Evolutionary conservation across 2,888 invertebrate species (phyloP).

Genomic region (Tanypteryx hageni): DNA sequence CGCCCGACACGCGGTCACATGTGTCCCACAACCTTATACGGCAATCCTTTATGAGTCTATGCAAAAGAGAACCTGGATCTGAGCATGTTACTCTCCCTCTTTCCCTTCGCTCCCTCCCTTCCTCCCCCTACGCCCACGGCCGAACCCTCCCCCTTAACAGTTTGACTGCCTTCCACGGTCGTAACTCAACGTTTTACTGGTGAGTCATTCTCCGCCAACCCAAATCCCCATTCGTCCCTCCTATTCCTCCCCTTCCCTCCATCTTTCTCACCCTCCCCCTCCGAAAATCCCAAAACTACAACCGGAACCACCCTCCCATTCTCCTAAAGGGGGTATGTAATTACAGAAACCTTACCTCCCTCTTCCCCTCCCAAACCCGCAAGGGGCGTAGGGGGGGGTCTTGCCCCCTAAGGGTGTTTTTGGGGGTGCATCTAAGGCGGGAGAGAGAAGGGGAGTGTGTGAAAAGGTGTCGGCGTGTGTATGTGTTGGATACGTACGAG

Average conservation of each 20-base stretch:
- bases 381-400: too few species aligned
- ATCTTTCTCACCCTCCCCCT: not conserved
- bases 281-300: not conserved
- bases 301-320: too few species aligned
- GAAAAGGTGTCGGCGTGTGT: not conserved
- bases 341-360: not conserved
- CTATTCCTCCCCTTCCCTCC: not conserved
- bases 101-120: not conserved
- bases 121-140: not conserved
- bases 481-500: not conserved
- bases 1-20: slow-evolving; percentile 48
- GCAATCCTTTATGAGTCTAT: slow-evolving; percentile 32
- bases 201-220: slow-evolving; percentile 32
- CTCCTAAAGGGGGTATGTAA: too few species aligned
- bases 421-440: not conserved
- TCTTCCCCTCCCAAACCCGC: not conserved
- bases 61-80: not conserved
- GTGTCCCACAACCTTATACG: slow-evolving; percentile 33
- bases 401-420: too few species aligned
- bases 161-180: slow-evolving; percentile 58
- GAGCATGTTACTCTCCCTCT: slow-evolving; percentile 15
- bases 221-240: not conserved
- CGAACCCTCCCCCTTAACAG: not conserved
- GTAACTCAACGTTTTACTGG: slow-evolving; percentile 62
- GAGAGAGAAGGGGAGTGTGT: not conserved